phyloP scores from a whole-genome alignment of 2,888 invertebrate species.

The Drosophila conformis region DNA sequence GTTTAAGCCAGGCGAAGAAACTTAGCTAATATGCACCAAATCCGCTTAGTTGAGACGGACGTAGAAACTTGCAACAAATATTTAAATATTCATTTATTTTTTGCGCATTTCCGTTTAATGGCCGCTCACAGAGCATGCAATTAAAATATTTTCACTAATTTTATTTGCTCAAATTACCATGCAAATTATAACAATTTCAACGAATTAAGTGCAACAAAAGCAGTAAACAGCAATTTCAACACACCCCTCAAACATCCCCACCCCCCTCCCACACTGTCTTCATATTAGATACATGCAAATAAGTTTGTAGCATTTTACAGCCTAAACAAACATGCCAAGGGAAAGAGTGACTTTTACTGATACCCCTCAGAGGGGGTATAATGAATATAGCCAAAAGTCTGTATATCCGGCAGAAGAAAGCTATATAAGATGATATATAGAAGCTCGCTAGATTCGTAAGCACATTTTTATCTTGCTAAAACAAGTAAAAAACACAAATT shows the following conservation, averaged over 20 bases:
- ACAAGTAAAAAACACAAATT: no score
- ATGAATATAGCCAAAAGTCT: background rate
- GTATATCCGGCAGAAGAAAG: background rate
- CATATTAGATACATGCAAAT: conserved; percentile 49
- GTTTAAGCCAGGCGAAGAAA: conserved; percentile 2
- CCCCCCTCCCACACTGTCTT: accelerated
- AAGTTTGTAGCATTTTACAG: conserved; percentile 39
- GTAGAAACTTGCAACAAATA: background rate
- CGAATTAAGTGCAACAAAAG: conserved; percentile 58
- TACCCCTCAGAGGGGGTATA: background rate
- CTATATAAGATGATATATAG: background rate
- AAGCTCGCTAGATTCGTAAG: background rate
- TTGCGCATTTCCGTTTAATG: background rate
- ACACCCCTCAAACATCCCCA: background rate
- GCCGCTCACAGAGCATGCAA: conserved; percentile 30
- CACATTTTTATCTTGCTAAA: no score
- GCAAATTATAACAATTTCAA: conserved; percentile 58
- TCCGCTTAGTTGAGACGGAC: background rate
- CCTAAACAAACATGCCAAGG: conserved; percentile 19
- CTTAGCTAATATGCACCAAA: background rate
- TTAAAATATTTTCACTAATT: conserved; percentile 70
- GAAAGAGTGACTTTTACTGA: background rate
- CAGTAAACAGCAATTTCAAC: background rate
- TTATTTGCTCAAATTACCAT: conserved; percentile 53
- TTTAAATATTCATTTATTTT: conserved; percentile 31